These are phyloP conservation scores for Heliopora coerulea DNA, from an alignment of 92 coral and sea anemone genomes.

Conservation along the genomic window DNA sequence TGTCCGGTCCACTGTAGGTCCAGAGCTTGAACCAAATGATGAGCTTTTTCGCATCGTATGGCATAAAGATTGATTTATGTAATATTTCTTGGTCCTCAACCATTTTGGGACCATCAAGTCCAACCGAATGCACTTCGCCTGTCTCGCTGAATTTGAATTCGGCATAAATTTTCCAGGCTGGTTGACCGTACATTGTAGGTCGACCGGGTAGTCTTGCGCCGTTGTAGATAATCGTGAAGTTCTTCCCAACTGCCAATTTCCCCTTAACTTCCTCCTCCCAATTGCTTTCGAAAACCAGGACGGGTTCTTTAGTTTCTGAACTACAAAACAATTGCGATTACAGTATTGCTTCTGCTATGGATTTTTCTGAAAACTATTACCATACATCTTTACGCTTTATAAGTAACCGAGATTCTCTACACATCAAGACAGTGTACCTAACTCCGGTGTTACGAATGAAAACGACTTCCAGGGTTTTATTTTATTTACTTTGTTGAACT, in stretches of 20 bases:
- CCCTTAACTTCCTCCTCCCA: background rate
- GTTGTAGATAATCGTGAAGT: conserved; percentile 2
- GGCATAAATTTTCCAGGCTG: background rate
- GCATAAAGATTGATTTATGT: background rate
- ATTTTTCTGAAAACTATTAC: too few species aligned
- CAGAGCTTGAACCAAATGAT: conserved; percentile 5
- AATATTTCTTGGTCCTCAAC: background rate
- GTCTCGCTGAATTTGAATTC: conserved; percentile 10
- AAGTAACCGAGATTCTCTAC: too few species aligned
- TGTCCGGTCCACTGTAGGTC: background rate
- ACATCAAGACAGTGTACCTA: too few species aligned
- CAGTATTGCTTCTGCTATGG: too few species aligned
- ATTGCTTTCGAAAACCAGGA: background rate
- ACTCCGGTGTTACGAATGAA: too few species aligned
- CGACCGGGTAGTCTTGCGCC: background rate
- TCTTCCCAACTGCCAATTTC: background rate
- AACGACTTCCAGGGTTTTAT: too few species aligned
- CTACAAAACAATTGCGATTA: too few species aligned
- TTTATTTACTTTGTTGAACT: too few species aligned
- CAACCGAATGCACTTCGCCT: background rate
- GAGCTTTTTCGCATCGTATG: background rate
- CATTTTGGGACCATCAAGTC: background rate
- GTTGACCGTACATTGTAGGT: too few species aligned
- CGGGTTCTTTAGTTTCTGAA: too few species aligned
- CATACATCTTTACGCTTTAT: too few species aligned